Evolutionary conservation across 92 coral and sea anemone genomes (phyloP).

Genomic region (Micromussa lordhowensis): DNA sequence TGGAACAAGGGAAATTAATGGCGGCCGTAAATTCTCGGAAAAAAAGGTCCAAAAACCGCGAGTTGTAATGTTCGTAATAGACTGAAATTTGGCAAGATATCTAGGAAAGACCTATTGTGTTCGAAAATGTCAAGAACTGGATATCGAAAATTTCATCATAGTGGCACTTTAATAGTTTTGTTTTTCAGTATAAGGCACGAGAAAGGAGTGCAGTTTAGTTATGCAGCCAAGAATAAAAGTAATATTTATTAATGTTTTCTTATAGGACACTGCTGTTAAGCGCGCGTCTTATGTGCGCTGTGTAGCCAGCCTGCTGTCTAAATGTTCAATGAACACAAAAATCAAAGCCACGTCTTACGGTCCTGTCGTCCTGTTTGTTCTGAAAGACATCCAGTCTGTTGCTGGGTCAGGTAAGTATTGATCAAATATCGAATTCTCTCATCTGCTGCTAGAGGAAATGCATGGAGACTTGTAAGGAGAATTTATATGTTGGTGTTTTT

Average conservation of each 20-base stretch:
- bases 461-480: not conserved
- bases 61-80: too few species aligned
- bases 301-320: conserved; percentile 78
- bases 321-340: conserved; percentile 79
- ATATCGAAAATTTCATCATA: too few species aligned
- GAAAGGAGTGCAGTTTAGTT: not conserved
- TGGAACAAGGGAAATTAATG: too few species aligned
- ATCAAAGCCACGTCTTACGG: conserved; percentile 71
- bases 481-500: not conserved
- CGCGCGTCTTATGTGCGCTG: conserved; percentile 82
- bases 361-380: conserved; percentile 78
- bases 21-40: too few species aligned
- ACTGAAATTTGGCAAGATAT: too few species aligned
- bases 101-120: too few species aligned
- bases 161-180: too few species aligned
- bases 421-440: not conserved
- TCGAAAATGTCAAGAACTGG: too few species aligned
- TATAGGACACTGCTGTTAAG: conserved; percentile 84
- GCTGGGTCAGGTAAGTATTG: conserved; percentile 85
- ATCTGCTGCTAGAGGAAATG: not conserved
- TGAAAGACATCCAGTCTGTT: conserved; percentile 80
- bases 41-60: too few species aligned
- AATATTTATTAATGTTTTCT: not conserved
- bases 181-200: too few species aligned
- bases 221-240: not conserved